Base-by-base conservation (phyloP, 2,113 vertebrate species). In the Lepus americanus region DNA sequence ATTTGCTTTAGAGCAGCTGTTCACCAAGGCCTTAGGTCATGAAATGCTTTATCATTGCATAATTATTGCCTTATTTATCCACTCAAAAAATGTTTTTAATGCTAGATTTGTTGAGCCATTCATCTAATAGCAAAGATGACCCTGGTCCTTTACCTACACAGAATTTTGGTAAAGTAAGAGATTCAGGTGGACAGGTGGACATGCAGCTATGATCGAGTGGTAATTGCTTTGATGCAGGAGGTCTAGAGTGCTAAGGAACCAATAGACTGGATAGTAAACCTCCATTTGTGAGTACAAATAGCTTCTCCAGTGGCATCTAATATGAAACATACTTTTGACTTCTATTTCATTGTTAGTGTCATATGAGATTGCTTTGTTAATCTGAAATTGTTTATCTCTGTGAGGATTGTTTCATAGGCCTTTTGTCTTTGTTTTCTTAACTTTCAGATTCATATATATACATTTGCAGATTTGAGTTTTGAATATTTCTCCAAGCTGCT, bases 281-380 rank as follows among this genome's bases (percentile, higher is more conserved):
- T 94, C 44, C 17, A 3, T 49, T 82, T 78, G 23, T 67, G 7
- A 74, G 27, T 8, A n/a, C 0, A 0, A 53, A 19, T 70, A 74
- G 20, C 67, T 85, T 89, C 74, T 85, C 83, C 66, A 44, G 44
- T 72, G 20, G 27, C 7, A 72, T 77, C 74, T 92, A n/a, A 89
- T 31, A 36, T 82, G n/a, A 96, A 95, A 55, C 27, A 33, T 77
- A 23, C 70, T 96, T 93, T 95, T 59, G 25, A 74, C 67, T 92
- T 93, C n/a, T 70, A 0, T 95, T 93, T 93, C 39, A 69, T 80
- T 95, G 17, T 87, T 67, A 94, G 5, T 7, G 63, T 67, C 29
- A 27, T 67, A 31, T 44, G 55, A n/a, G 9, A n/a, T 85, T 84
- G 59, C 25, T 93, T 80, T 87, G 20, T 70, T 74, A 44, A 44